Base-by-base conservation (phyloP, 1,140 invertebrate species). In the Stenopsyche tienmushanensis region DNA sequence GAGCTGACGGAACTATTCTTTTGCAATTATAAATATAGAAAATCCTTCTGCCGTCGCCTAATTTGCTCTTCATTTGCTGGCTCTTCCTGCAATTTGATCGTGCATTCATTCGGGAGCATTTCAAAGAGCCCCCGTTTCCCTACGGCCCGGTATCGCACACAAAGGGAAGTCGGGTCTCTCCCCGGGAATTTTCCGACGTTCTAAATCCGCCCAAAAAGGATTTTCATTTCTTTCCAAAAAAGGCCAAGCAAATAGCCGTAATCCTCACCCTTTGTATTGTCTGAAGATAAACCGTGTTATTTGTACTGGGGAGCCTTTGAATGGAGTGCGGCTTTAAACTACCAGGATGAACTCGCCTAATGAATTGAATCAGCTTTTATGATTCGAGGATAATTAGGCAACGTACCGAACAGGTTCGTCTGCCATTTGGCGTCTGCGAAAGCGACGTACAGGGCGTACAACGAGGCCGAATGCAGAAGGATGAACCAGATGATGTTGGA, bases 401-500 rank as follows among this genome's bases (percentile, higher is more conserved):
- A 77, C 83, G 84, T 80, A 92, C 90, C 83, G 73, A 88, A 91
- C 13, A 88, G 39, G 62, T 82, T 80, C 1, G 92, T 93, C 26
- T 80, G 71, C 74, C 85, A 81, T 78, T 88, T 87, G 1, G 89
- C 88, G 0, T 83, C 82, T 0, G 86, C 87, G 7, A 93, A 72
- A 20, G 78, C 77, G 2, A 92, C 80, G 68, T 88, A 92, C 0
- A 88, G 20, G 47, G 90, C 91, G 72, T 91, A 91, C 0, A 92
- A n/a, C 0, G 90, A 87, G 20, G 82, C 85, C 0, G 88, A 41
- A 76, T 96, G 93, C 1, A 95, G 82, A 10, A 84, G 82, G 0
- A 79, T 53, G 73, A 94, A 93, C 41, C 91, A 78, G 0, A 86
- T 72, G 2, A 95, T 88, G 74, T 94, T 95, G 67, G 85, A 84